Percentiles rank a stretch among this genome's conserved stretches.
phyloP scores from a whole-genome alignment of 2,797 vertebrate species.

The Menidia menidia region DNA sequence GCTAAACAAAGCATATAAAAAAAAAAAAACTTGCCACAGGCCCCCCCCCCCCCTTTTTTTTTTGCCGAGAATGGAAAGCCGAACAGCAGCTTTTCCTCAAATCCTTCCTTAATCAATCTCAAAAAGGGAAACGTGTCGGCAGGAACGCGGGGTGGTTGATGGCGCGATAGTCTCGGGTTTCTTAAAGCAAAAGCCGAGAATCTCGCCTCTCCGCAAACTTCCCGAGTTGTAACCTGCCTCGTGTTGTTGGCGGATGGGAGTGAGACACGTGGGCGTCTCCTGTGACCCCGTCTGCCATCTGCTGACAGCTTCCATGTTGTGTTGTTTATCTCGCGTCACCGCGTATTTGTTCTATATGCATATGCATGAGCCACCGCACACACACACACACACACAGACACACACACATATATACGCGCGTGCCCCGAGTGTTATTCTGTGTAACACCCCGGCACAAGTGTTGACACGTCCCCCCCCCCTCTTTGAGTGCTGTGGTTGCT shows the following conservation, averaged over 20 bases:
- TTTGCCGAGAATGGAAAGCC: conserved; percentile 9
- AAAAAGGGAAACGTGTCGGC: conserved; percentile 9
- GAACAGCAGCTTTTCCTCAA: conserved; percentile 7
- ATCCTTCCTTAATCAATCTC: conserved; percentile 16
- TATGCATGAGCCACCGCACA: conserved; percentile 52
- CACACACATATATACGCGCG: conserved; percentile 7
- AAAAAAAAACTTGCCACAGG: background rate
- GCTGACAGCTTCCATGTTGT: conserved; percentile 61
- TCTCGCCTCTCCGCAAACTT: conserved; percentile 47
- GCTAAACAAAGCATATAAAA: background rate
- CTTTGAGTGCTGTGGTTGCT: conserved; percentile 42
- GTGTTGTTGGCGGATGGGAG: conserved; percentile 16
- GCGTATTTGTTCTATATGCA: conserved; percentile 62
- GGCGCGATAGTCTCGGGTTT: conserved; percentile 29
- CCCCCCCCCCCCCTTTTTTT: background rate
- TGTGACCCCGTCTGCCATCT: conserved; percentile 56
- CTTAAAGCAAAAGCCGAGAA: conserved; percentile 33
- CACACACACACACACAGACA: conserved; percentile 11
- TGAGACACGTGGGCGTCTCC: conserved; percentile 26
- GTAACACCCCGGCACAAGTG: conserved; percentile 19
- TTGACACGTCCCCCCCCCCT: conserved; percentile 52
- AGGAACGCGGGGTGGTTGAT: background rate
- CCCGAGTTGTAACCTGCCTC: conserved; percentile 32
- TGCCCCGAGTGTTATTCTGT: conserved; percentile 9
- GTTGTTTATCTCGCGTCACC: conserved; percentile 62